These are phyloP conservation scores for Parasteatoda tepidariorum DNA, from an alignment of 1,140 invertebrate species.

Conservation along the genomic window DNA sequence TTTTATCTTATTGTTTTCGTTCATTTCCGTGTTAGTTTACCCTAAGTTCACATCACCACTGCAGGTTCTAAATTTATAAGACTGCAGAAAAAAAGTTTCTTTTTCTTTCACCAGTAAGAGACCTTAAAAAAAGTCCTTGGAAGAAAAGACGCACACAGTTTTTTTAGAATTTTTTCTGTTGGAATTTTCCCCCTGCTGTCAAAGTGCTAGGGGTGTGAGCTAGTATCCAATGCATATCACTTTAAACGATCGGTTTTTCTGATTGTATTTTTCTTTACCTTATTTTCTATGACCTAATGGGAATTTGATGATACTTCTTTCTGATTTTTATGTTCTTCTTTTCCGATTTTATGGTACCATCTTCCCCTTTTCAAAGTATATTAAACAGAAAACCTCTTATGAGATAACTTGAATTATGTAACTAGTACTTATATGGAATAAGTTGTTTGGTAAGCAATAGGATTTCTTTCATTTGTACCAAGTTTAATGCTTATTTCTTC, in stretches of 20 bases:
- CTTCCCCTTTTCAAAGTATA: conserved; percentile 23
- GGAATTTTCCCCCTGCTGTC: too few relatives aligned
- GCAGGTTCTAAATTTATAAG: conserved; percentile 15
- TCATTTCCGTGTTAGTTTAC: neutral
- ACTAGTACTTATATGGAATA: conserved; percentile 1
- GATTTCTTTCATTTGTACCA: neutral
- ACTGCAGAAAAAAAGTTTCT: conserved; percentile 3
- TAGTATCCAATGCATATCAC: conserved; percentile 52
- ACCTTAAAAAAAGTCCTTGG: conserved; percentile 11
- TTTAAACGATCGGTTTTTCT: conserved; percentile 54
- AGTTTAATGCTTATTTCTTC: neutral
- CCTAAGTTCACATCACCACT: neutral
- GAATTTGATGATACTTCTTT: conserved; percentile 55
- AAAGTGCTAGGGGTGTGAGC: neutral
- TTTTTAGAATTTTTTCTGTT: conserved; percentile 10
- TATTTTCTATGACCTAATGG: conserved; percentile 56
- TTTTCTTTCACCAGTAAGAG: conserved; percentile 28
- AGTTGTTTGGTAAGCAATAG: neutral
- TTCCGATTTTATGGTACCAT: conserved; percentile 44
- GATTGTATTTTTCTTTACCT: conserved; percentile 41
- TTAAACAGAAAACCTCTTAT: conserved; percentile 27
- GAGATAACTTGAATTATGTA: conserved; percentile 39
- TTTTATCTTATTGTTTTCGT: neutral
- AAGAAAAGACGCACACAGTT: neutral
- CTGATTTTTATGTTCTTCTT: neutral